Conservation (phyloP, 2,888 invertebrate genomes). For the Lepidocyrtoides sp. region DNA sequence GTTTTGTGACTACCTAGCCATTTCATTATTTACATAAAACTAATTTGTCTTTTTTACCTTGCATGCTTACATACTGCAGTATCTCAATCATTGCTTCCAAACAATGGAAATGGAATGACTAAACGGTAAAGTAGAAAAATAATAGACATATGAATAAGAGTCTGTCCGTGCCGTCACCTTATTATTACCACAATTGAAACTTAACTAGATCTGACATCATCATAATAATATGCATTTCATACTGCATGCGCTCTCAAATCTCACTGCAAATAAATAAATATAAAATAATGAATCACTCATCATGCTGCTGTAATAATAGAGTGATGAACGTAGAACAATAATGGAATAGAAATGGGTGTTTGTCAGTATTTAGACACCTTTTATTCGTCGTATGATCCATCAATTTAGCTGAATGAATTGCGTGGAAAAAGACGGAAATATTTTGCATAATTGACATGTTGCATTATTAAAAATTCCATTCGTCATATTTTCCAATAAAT, state of each 20-base stretch:
- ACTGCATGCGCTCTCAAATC: not conserved
- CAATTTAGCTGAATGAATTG: not conserved
- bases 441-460: conserved; percentile 22
- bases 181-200: not conserved
- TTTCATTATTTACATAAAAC: conserved; percentile 23
- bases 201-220: conserved; percentile 32
- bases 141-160: not conserved
- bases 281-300: too few relatives aligned
- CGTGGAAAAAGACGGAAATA: conserved; percentile 41
- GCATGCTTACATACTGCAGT: not conserved
- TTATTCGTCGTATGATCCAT: not conserved
- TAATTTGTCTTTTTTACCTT: conserved; percentile 10
- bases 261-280: too few relatives aligned
- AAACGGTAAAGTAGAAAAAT: not conserved
- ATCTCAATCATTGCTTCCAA: conserved; percentile 18
- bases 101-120: not conserved
- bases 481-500: conserved; percentile 41
- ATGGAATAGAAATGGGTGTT: not conserved
- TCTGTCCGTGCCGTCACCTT: not conserved
- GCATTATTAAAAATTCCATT: not conserved
- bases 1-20: conserved; percentile 32
- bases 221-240: not conserved
- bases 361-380: conserved; percentile 12
- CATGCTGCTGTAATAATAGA: not conserved
- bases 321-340: not conserved